These are phyloP conservation scores for Camelus dromedarius DNA, from an alignment of 2,113 vertebrate genomes.

Conservation along the genomic window DNA sequence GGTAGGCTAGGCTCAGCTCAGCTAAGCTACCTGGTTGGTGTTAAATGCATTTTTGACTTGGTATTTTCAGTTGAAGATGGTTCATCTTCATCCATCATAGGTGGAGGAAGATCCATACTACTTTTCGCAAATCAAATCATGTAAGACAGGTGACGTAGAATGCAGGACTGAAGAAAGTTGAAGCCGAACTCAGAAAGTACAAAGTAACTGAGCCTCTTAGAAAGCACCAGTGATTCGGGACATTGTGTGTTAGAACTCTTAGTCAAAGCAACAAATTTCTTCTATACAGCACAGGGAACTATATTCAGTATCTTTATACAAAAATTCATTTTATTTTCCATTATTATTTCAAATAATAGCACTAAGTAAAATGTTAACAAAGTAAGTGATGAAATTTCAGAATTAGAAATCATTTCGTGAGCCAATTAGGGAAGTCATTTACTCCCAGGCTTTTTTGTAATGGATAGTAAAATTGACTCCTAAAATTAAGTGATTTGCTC, in stretches of 20 bases:
- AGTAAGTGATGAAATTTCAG: not conserved
- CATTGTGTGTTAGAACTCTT: conserved; percentile 1
- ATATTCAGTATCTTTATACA: not conserved
- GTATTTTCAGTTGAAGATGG: not conserved
- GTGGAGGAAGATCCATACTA: not conserved
- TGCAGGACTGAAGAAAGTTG: not conserved
- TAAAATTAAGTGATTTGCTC: not conserved
- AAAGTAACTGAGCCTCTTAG: not conserved
- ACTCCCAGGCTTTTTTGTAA: not conserved
- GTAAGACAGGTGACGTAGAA: conserved; percentile 40
- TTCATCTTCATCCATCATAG: not conserved
- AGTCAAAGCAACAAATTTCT: not conserved
- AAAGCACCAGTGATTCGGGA: not conserved
- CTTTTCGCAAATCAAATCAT: not conserved
- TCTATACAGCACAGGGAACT: too few species aligned
- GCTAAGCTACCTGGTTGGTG: not conserved
- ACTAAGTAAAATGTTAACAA: not conserved
- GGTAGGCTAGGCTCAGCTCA: not conserved
- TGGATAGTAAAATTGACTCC: not conserved
- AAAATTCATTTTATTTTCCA: conserved; percentile 15
- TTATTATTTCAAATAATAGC: not conserved
- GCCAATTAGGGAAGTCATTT: not conserved
- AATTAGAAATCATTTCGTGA: not conserved
- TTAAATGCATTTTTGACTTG: not conserved
- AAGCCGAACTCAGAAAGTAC: not conserved